phyloP scores from a whole-genome alignment of 2,113 vertebrate species.

The Gorsachius goisagi region DNA sequence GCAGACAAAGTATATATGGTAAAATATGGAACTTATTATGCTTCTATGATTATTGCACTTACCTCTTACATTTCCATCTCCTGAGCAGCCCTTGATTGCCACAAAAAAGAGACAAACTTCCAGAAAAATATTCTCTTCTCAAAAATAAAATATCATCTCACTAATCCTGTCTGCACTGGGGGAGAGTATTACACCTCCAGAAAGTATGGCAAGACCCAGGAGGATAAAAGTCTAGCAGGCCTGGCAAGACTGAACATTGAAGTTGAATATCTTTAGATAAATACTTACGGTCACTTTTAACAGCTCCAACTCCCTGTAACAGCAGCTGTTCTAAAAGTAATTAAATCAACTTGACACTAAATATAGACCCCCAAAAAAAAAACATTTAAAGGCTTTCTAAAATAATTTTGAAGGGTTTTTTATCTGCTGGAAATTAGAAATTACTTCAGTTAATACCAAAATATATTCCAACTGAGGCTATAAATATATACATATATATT shows the following conservation, averaged over 20 bases:
- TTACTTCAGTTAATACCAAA: constrained; percentile 65
- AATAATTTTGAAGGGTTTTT: constrained; percentile 60
- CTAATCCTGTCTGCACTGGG: not conserved
- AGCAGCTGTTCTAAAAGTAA: constrained; percentile 63
- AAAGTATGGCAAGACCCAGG: not conserved
- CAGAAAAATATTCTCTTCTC: not conserved
- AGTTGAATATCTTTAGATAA: constrained; percentile 10
- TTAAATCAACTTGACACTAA: constrained; percentile 63
- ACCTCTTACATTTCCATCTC: not conserved
- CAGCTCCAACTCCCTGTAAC: constrained; percentile 14
- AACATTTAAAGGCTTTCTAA: constrained; percentile 57
- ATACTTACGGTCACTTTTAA: constrained; percentile 45
- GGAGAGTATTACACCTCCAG: not conserved
- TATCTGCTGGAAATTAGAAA: constrained; percentile 47
- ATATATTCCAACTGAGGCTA: constrained; percentile 40
- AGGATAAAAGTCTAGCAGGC: not conserved
- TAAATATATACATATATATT: constrained; percentile 45
- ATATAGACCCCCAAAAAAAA: constrained; percentile 34
- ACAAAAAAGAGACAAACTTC: not conserved
- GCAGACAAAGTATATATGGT: not conserved
- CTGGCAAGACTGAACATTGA: not conserved
- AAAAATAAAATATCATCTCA: not conserved
- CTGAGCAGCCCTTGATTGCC: not conserved
- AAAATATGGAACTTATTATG: constrained; percentile 7
- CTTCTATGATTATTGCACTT: not conserved